Evolutionary conservation across 2,797 vertebrate genomes (phyloP).

Genomic region (Dryobates pubescens): DNA sequence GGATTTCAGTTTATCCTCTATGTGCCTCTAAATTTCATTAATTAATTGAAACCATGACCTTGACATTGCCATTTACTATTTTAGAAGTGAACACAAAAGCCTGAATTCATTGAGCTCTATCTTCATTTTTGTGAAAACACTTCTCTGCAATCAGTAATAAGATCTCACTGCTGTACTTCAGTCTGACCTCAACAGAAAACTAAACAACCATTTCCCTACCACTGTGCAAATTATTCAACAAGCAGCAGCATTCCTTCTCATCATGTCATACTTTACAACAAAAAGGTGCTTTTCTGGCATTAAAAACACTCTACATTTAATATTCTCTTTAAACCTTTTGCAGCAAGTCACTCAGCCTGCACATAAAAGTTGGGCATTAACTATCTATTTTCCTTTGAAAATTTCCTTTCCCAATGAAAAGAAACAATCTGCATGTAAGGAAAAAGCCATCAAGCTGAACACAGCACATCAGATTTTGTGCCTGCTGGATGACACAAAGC

Average conservation of each 20-base stretch:
- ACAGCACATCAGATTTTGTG: neutral
- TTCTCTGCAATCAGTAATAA: neutral
- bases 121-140: neutral
- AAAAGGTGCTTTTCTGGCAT: neutral
- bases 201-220: slow-evolving; percentile 7
- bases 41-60: slow-evolving; percentile 45
- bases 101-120: neutral
- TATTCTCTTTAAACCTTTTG: neutral
- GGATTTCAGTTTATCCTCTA: slow-evolving; percentile 20
- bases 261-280: slow-evolving; percentile 11
- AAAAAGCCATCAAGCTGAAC: neutral
- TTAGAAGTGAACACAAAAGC: slow-evolving; percentile 35
- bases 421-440: neutral
- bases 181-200: slow-evolving; percentile 33
- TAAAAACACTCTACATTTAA: neutral
- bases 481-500: neutral
- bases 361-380: slow-evolving; percentile 30
- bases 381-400: neutral
- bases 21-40: slow-evolving; percentile 39
- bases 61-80: slow-evolving; percentile 29
- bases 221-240: neutral
- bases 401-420: neutral
- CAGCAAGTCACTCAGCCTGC: neutral
- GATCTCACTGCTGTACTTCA: neutral
- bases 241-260: slow-evolving; percentile 18